Base-by-base conservation (phyloP, 2,797 vertebrate species). In the Dendrocincla tyrannina region DNA sequence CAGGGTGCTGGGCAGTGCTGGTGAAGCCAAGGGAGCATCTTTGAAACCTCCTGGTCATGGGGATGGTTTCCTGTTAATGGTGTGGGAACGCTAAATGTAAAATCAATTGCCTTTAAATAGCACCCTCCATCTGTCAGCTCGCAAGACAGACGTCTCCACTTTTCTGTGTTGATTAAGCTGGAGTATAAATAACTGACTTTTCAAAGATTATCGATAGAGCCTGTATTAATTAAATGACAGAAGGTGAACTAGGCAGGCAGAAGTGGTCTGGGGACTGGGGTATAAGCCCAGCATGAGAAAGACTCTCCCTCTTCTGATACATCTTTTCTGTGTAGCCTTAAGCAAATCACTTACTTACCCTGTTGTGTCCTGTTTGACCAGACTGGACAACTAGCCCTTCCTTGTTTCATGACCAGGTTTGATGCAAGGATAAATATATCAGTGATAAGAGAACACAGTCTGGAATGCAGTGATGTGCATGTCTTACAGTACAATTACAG, bases 121-220 rank as follows among this genome's bases (percentile, higher is more conserved):
- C 49, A 50, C 33, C 44, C 47, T 76, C 49, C 49, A 33, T 66
- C 69, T 55, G 47, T 59, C 89, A 85, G 44, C 23, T 69, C 55
- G 9, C n/a, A 58, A 77, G 59, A 64, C 70, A 64, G 74, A 58
- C 1, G 0, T 49, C 86, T 70, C 60, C 67, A n/a, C 56, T 84
- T 46, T 42, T 64, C 75, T 30, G 19, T 33, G 30, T n/a, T 67
- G 44, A 19, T 66, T 84, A 93, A 93, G 16, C 20, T 46, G 84
- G 28, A 73, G 46, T 35, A 64, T n/a, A 94, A 95, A 52, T 63
- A 79, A 85, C 47, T 60, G 59, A 42, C 68, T 88, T 92, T 30
- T 22, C 72, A 83, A 80, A 85, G 75, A 77, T 70, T 80, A 77
- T 85, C 3, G 0, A 74, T 73, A 66, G 13, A 27, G 2, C 33